Percentiles rank a stretch among this genome's conserved stretches.
phyloP scores from a whole-genome alignment of 2,797 vertebrate species.

The Hyperoplus lanceolatus region DNA sequence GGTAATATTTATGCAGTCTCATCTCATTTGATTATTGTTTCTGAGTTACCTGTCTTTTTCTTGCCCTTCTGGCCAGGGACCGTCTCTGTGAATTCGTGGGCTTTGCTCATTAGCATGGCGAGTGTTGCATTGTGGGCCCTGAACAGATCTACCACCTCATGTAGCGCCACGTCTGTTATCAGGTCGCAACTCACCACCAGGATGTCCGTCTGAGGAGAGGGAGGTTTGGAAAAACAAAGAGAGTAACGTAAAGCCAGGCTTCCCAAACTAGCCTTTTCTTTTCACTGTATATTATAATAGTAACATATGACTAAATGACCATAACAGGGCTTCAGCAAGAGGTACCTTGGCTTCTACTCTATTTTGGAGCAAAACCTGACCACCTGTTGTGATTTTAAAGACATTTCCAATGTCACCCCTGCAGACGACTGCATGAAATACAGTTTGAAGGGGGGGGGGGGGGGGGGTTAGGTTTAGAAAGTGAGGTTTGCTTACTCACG shows the following conservation, averaged over 20 bases:
- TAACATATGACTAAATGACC: neutral
- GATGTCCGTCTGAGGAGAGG: slow-evolving; percentile 90
- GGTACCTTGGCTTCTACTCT: neutral
- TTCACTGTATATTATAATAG: neutral
- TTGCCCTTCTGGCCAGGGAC: slow-evolving; percentile 97
- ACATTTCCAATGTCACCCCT: neutral
- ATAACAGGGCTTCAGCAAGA: neutral
- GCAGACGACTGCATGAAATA: slow-evolving; percentile 20
- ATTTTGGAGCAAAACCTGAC: slow-evolving; percentile 20
- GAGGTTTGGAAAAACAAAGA: slow-evolving; percentile 17
- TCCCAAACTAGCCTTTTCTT: neutral
- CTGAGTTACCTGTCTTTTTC: slow-evolving; percentile 91
- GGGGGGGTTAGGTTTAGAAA: slow-evolving; percentile 34
- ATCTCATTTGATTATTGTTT: neutral
- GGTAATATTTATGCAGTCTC: neutral
- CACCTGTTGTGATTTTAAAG: slow-evolving; percentile 30
- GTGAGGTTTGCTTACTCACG: slow-evolving; percentile 26
- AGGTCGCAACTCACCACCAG: slow-evolving; percentile 97
- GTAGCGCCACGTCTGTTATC: slow-evolving; percentile 94
- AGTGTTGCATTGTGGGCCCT: slow-evolving; percentile 94
- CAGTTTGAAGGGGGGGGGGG: neutral
- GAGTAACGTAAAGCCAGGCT: neutral
- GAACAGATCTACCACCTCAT: slow-evolving; percentile 97
- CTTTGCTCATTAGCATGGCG: slow-evolving; percentile 97
- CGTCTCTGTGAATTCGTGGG: slow-evolving; percentile 90